Percentiles rank a stretch among this genome's conserved stretches.
Conservation (phyloP, 2,113 vertebrate genomes). For the Naja naja region DNA sequence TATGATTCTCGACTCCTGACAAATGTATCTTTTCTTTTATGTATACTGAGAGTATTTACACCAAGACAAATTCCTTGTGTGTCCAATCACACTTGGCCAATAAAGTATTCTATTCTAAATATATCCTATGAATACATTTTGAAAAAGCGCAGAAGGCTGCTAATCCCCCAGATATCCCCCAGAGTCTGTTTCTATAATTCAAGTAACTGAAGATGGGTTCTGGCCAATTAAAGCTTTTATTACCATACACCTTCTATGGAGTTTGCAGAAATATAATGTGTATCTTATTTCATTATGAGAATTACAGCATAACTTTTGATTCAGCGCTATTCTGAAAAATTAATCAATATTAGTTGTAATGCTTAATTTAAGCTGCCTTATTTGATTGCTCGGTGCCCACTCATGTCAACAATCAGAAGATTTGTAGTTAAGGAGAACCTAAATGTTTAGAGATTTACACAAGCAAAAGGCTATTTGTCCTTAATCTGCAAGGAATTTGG, state of each 20-base stretch:
- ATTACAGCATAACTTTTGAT: neutral
- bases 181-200: neutral
- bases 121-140: neutral
- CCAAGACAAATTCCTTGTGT: too few relatives aligned
- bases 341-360: neutral
- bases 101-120: neutral
- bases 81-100: too few relatives aligned
- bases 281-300: neutral
- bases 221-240: neutral
- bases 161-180: neutral
- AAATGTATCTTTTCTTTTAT: too few relatives aligned
- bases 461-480: neutral
- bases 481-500: conserved; percentile 7
- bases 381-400: neutral
- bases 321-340: neutral
- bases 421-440: neutral
- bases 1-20: too few relatives aligned
- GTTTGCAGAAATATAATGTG: neutral
- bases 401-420: neutral
- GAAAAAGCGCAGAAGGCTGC: neutral
- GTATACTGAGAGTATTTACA: too few relatives aligned
- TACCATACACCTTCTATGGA: neutral
- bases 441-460: neutral
- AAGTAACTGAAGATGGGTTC: neutral
- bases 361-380: neutral